A percentile compares a stretch with the other conserved stretches of the same genome.
phyloP scores from a whole-genome alignment of 1,140 invertebrate species.

The Condylostylus longicornis region DNA sequence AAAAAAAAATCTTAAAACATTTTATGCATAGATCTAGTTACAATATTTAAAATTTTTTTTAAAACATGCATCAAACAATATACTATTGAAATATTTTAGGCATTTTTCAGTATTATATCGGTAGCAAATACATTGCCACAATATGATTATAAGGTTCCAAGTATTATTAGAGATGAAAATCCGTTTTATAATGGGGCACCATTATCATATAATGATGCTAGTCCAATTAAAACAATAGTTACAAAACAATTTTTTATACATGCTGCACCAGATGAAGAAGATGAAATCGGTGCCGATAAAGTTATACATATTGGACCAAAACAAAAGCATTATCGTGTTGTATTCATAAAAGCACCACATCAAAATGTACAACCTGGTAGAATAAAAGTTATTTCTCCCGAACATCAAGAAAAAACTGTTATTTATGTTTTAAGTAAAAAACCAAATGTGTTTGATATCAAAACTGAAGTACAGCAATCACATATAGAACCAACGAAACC shows the following conservation, averaged over 20 bases:
- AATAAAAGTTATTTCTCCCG: conserved; percentile 43
- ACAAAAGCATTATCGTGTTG: conserved; percentile 69
- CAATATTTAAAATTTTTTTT: too few species aligned
- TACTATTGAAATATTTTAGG: too few species aligned
- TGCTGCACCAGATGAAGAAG: conserved; percentile 8
- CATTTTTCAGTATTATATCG: too few species aligned
- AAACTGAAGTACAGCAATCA: conserved; percentile 21
- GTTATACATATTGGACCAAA: conserved; percentile 28
- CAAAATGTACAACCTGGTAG: conserved; percentile 42
- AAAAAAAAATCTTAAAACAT: too few species aligned
- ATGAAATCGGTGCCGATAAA: conserved; percentile 5
- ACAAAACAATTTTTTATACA: conserved; percentile 10
- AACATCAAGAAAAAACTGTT: conserved; percentile 66
- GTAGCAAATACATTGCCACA: too few species aligned
- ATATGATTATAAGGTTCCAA: too few species aligned
- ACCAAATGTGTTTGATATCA: conserved; percentile 17
- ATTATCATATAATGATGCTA: too few species aligned
- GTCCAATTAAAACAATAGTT: too few species aligned
- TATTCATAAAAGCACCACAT: conserved; percentile 67
- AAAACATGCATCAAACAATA: too few species aligned
- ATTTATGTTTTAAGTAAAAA: conserved; percentile 70
- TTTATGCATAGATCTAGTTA: too few species aligned
- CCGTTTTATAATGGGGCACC: too few species aligned
- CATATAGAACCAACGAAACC: conserved; percentile 45
- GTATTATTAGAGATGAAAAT: too few species aligned